Evolutionary conservation across 2,797 vertebrate genomes (phyloP).

Genomic region (Parambassis ranga): DNA sequence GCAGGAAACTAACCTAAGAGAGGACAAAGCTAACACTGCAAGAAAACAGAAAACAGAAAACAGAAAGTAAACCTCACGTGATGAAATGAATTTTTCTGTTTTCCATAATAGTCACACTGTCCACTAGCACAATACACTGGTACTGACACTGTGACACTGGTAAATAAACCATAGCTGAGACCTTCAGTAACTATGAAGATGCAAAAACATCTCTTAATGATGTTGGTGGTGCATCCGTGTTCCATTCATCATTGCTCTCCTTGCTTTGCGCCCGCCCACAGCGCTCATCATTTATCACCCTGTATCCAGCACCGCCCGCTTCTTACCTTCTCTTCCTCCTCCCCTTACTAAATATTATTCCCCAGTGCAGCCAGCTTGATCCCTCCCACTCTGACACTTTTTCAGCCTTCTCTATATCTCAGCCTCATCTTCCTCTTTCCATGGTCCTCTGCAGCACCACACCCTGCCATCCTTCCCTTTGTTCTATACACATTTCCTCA

Average conservation of each 20-base stretch:
- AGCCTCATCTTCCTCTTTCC: constrained; percentile 13
- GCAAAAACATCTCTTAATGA: too few relatives aligned
- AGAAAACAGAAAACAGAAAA: too few relatives aligned
- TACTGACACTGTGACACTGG: too few relatives aligned
- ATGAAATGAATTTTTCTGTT: too few relatives aligned
- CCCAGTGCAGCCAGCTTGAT: constrained; percentile 32
- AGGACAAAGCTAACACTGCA: too few relatives aligned
- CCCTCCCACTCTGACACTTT: constrained; percentile 45
- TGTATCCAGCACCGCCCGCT: constrained; percentile 23
- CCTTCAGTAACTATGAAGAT: too few relatives aligned
- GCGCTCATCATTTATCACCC: constrained; percentile 49
- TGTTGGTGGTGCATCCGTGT: constrained; percentile 16
- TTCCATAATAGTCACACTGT: too few relatives aligned
- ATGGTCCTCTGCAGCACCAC: constrained; percentile 38
- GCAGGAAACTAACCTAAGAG: too few relatives aligned
- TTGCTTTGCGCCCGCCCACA: constrained; percentile 23
- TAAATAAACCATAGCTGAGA: too few relatives aligned
- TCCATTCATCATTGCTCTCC: constrained; percentile 21
- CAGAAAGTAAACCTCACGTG: too few relatives aligned
- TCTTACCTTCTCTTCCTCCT: constrained; percentile 23
- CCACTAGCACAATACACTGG: too few relatives aligned
- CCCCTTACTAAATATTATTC: constrained; percentile 43
- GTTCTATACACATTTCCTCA: constrained; percentile 13
- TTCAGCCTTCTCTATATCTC: constrained; percentile 48
- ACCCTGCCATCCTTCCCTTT: constrained; percentile 12